Evolutionary conservation across 1,140 invertebrate species (phyloP), one percentile per base, ranked within the genome.

Genomic region (Neodiprion fabricii): DNA sequence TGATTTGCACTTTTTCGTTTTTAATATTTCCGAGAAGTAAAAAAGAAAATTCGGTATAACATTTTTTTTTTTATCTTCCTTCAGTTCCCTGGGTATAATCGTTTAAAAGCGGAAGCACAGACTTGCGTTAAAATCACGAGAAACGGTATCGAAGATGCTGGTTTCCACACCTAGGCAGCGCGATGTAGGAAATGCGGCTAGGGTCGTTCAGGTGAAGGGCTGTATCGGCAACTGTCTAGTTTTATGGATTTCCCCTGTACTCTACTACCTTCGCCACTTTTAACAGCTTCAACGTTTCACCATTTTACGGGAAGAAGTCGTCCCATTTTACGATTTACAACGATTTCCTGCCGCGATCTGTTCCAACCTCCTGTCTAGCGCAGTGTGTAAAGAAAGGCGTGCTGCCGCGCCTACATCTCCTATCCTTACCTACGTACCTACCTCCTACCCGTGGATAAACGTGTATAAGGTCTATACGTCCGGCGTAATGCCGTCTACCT

Each of bases 251-350:
- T 77, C 67, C 21, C 75, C 74, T 73, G 75, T 74, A 40, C 28
- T 40, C 28, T 40, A 74, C 76, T 61, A 9, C 5, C 53, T 61
- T 61, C n/a, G 53, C 28, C 28, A 61, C 11, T 61, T 61, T 61
- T 61, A 61, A 61, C 11, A 61, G 53, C 53, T 61, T 40, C 53
- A 61, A 61, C 53, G n/a, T 61, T 61, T 61, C n/a, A 61, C 53
- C 75, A 74, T 83, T 84, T 84, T 79, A 80, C 81, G 76, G 76
- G 76, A 76, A 77, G 76, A 75, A 76, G 78, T 76, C 75, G 75
- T 77, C 76, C 77, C 78, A 77, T 80, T 85, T 85, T 84, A 85
- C 84, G 83, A 82, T 84, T 85, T 84, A 83, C 83, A 81, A 76
- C 79, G 73, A 84, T 84, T 84, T 81, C 80, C 80, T 81, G 82